phyloP scores from a whole-genome alignment of 2,888 invertebrate genomes.

The Standfussiana lucernea region DNA sequence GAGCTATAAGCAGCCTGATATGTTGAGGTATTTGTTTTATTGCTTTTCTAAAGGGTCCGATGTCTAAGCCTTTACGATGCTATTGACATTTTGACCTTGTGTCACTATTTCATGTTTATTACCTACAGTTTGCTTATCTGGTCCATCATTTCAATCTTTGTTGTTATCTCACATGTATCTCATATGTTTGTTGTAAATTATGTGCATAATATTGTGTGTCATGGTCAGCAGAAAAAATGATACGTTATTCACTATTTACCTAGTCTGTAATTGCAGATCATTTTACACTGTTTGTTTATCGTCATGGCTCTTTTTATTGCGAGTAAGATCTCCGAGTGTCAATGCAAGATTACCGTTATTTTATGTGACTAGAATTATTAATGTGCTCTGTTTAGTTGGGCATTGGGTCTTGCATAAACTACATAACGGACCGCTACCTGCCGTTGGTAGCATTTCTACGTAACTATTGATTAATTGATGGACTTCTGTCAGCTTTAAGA shows the following conservation, averaged over 20 bases:
- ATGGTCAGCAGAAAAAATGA: slow-evolving; percentile 58
- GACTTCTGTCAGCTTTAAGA: slow-evolving; percentile 11
- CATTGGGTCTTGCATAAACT: slow-evolving; percentile 11
- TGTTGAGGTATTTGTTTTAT: slow-evolving; percentile 59
- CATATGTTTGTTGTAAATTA: slow-evolving; percentile 39
- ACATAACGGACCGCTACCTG: background rate
- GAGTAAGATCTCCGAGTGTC: slow-evolving; percentile 3
- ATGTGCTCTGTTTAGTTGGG: slow-evolving; percentile 4
- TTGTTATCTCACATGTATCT: slow-evolving; percentile 42
- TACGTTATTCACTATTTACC: slow-evolving; percentile 44
- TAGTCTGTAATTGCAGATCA: slow-evolving; percentile 41
- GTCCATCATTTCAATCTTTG: slow-evolving; percentile 38
- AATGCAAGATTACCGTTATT: slow-evolving; percentile 31
- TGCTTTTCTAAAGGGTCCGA: slow-evolving; percentile 35
- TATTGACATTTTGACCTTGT: slow-evolving; percentile 49
- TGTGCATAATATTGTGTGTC: slow-evolving; percentile 54
- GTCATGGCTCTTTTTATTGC: slow-evolving; percentile 21
- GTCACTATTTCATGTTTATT: slow-evolving; percentile 37
- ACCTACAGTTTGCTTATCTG: slow-evolving; percentile 34
- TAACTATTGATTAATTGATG: slow-evolving; percentile 37
- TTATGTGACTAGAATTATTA: slow-evolving; percentile 16
- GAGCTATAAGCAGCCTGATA: slow-evolving; percentile 63
- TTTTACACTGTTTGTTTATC: slow-evolving; percentile 31
- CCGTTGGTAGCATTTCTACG: slow-evolving; percentile 13
- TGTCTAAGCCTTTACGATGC: slow-evolving; percentile 29